These are phyloP conservation scores for Elegia similella DNA, from an alignment of 2,888 invertebrate species.

Conservation along the genomic window DNA sequence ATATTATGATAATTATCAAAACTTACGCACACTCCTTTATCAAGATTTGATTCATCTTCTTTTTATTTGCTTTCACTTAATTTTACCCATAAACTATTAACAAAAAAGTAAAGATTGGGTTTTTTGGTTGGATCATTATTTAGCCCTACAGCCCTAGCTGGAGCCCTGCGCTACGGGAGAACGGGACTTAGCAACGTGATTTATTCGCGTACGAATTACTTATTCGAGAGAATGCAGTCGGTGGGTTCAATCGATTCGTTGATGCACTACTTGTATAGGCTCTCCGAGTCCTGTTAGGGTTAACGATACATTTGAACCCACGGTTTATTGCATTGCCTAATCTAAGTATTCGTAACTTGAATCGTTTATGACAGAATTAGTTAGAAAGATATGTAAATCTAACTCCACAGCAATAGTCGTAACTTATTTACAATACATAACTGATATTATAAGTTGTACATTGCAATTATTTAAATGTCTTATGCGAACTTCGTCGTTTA, in stretches of 20 bases:
- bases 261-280: neutral
- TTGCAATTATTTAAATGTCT: too few relatives aligned
- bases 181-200: constrained; percentile 7
- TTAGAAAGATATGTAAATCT: neutral
- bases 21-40: too few relatives aligned
- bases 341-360: neutral
- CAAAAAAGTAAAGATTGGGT: too few relatives aligned
- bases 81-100: too few relatives aligned
- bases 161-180: neutral
- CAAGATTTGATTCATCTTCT: too few relatives aligned
- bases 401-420: too few relatives aligned
- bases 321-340: neutral
- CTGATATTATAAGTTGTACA: too few relatives aligned
- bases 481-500: too few relatives aligned
- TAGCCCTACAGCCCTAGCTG: constrained; percentile 1
- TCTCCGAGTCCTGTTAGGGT: neutral
- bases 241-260: neutral
- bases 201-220: neutral
- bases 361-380: neutral
- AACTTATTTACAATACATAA: too few relatives aligned
- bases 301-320: neutral
- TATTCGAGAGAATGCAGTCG: constrained; percentile 8
- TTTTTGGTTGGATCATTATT: too few relatives aligned
- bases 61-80: too few relatives aligned
- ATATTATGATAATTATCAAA: too few relatives aligned